A percentile compares a stretch with the other conserved stretches of the same genome.
These are phyloP conservation scores for Zenarchopterus dispar DNA, from an alignment of 2,797 vertebrate genomes.

Conservation along the genomic window DNA sequence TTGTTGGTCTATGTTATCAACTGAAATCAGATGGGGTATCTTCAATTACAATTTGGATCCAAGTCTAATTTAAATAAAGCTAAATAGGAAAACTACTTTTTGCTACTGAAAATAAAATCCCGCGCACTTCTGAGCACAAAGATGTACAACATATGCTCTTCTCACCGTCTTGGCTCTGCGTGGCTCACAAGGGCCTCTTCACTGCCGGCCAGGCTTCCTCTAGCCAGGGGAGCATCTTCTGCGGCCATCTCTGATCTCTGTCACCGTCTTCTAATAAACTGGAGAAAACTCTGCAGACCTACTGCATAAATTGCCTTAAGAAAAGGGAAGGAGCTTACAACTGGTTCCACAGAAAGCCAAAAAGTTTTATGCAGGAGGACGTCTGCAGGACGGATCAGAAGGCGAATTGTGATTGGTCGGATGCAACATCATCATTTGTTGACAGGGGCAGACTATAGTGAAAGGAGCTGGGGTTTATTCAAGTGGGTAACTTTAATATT, in stretches of 20 bases:
- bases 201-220: conserved; percentile 38
- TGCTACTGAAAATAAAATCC: background rate
- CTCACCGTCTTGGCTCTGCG: conserved; percentile 51
- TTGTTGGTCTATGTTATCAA: too few species aligned
- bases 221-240: conserved; percentile 45
- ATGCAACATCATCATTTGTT: conserved; percentile 66
- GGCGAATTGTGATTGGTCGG: conserved; percentile 61
- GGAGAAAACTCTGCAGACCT: accelerated
- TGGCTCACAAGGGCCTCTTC: conserved; percentile 35
- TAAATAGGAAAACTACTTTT: background rate
- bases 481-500: too few species aligned
- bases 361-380: conserved; percentile 33
- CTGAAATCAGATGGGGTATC: too few species aligned
- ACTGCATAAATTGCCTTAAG: background rate
- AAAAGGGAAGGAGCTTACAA: conserved; percentile 31
- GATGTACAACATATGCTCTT: background rate
- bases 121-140: too few species aligned
- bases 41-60: too few species aligned
- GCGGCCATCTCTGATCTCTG: conserved; percentile 44
- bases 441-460: conserved; percentile 57
- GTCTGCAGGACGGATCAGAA: conserved; percentile 10
- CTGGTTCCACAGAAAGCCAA: conserved; percentile 14
- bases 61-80: background rate
- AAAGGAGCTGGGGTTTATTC: background rate
- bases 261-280: conserved; percentile 7